These are phyloP conservation scores for Labeo rohita DNA, from an alignment of 2,113 vertebrate species.

Conservation along the genomic window DNA sequence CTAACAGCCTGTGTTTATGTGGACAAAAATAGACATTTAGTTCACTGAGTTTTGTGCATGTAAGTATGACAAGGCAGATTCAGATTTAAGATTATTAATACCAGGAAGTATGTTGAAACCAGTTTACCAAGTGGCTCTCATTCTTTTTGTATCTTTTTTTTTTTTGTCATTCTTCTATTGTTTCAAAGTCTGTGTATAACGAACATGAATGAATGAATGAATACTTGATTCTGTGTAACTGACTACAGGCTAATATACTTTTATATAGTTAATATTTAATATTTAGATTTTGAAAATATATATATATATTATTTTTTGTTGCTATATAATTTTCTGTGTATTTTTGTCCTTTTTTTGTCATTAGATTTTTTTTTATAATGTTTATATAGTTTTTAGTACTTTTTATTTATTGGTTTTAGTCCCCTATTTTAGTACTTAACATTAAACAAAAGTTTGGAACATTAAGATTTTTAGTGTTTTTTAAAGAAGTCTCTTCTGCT, in stretches of 20 bases:
- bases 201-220: not conserved
- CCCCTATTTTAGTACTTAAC: too few species aligned
- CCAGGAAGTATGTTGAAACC: constrained; percentile 17
- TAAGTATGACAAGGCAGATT: not conserved
- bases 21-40: not conserved
- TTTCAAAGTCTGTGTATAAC: not conserved
- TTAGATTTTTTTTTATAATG: not conserved
- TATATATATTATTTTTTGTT: too few species aligned
- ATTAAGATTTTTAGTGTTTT: too few species aligned
- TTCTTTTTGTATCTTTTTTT: not conserved
- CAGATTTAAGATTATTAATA: not conserved
- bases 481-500: too few species aligned
- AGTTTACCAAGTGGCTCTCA: not conserved
- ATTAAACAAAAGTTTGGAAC: too few species aligned
- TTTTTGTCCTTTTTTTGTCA: not conserved
- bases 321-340: not conserved
- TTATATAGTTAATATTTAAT: not conserved
- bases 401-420: too few species aligned
- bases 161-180: not conserved
- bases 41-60: not conserved
- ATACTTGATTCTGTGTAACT: not conserved
- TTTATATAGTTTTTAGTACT: not conserved
- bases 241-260: not conserved
- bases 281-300: not conserved
- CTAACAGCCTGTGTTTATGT: not conserved